Base-by-base conservation (phyloP, 1,140 invertebrate species). In the Tetramorium simillimum region DNA sequence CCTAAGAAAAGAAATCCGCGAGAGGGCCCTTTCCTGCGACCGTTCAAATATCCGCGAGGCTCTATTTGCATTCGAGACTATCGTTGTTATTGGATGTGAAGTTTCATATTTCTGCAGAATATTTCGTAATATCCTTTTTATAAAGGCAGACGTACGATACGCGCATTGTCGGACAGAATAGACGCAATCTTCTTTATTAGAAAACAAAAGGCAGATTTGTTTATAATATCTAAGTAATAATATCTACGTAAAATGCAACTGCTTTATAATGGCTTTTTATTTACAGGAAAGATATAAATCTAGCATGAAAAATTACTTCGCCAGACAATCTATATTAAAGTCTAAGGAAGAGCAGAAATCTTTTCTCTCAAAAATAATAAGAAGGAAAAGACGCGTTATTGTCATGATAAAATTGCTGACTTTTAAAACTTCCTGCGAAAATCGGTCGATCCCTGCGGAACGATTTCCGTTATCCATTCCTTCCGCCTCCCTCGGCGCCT, bases 341-440 rank as follows among this genome's bases (percentile, higher is more conserved):
- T 81, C 2, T 69, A 12, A 53, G 18, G 2, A 9, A 49, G 51
- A 24, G 4, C 10, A 69, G 10, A 62, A 77, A 49, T 46, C 12
- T 28, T 12, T 28, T 28, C 1, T 24, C 60, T 56, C 24, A 58
- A n/a, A 43, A 77, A 18, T 43, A 46, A 77, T 56, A n/a, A 18
- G 28, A 72, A 72, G 49, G 1, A 46, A 9, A 58, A 9, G 1
- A 60, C 9, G 37, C 37, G 18, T 73, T 1, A 16, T 49, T 24
- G 72, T 63, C 24, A 49, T 3, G 21, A 77, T 3, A 65, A 77
- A 65, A 67, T 60, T 78, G 60, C 58, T 73, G 76, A 89, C 88
- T 85, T 77, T 86, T 81, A 86, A 85, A 80, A 86, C 69, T 87
- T 85, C 77, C 56, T 51, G 86, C 14, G 81, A 90, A 90, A 89